Evolutionary conservation across 1,140 invertebrate genomes (phyloP).

Genomic region (Matsumurasca onukii): DNA sequence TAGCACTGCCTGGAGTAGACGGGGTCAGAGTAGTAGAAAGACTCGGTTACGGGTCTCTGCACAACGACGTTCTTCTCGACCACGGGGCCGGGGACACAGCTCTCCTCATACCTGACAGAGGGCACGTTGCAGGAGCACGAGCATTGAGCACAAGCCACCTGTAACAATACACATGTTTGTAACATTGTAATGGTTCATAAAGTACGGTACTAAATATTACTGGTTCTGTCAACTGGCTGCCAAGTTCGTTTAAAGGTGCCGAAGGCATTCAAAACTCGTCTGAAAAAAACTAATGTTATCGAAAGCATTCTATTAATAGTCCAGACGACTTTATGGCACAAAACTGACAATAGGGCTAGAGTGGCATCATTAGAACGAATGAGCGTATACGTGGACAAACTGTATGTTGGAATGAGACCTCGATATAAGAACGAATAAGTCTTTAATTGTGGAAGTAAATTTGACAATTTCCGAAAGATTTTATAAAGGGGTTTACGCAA

Average conservation of each 20-base stretch:
- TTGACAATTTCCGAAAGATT: no score
- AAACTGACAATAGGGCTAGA: no score
- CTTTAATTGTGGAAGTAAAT: no score
- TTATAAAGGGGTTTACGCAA: no score
- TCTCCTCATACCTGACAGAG: not conserved
- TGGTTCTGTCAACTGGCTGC: not conserved
- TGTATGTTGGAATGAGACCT: no score
- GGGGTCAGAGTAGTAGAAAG: not conserved
- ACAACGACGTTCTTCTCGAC: conserved; percentile 2
- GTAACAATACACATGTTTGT: not conserved
- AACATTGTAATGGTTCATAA: not conserved
- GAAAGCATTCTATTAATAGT: no score
- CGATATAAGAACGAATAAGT: no score
- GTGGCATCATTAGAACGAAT: no score
- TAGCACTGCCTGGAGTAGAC: conserved; percentile 11
- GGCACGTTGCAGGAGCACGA: not conserved
- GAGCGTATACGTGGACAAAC: no score
- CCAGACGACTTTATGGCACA: no score
- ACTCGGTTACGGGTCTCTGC: not conserved
- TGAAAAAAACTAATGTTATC: no score
- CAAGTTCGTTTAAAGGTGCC: not conserved
- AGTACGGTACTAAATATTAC: not conserved
- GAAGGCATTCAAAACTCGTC: no score
- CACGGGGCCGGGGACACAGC: not conserved
- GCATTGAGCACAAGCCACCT: not conserved